Base-by-base conservation (phyloP, 2,888 invertebrate species). In the Troglohyphantes excavatus region DNA sequence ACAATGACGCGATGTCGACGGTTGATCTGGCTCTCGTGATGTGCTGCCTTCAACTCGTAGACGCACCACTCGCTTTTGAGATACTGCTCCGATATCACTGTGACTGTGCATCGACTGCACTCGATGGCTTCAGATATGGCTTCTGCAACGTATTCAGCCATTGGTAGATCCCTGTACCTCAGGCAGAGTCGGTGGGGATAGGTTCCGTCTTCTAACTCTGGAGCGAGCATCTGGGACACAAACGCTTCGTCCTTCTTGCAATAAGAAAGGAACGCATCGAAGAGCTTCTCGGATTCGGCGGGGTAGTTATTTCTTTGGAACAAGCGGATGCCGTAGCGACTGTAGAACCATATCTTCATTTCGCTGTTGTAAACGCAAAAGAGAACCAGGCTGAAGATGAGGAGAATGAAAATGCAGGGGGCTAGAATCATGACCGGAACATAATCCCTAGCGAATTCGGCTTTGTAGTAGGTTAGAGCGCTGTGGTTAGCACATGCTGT, bases 191-290 rank as follows among this genome's bases (percentile, higher is more conserved):
- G 96, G 94, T 97, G 98, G 86, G 96, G 95, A 23, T 96, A 96
- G 92, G 90, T 75, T 19, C 92, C 92, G 92, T 96, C 96, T 94
- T 97, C 97, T 91, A 97, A 94, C 91, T 96, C 96, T 23, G 97
- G 96, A 19, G 96, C 97, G 72, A 97, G 94, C 92, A 97, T 96
- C 93, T 97, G 96, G 39, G 96, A 96, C 67, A 97, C 97, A 95
- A 97, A 97, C 76, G 96, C 95, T 93, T 97, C 97, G 94, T 97
- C 97, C 94, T 97, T 96, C 72, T 96, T 96, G 94, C 97, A 97
- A 94, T 98, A 98, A 93, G 97, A 96, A 91, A 98, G 95, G 94
- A 98, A 98, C 61, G 97, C 97, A 94, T 98, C 98, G 94, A 96
- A 97, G 92, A 96, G 95, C 94, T 96, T 97, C 93, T 97, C 96